Base-by-base conservation (phyloP, 2,113 vertebrate genomes). In the Xyrauchen texanus region DNA sequence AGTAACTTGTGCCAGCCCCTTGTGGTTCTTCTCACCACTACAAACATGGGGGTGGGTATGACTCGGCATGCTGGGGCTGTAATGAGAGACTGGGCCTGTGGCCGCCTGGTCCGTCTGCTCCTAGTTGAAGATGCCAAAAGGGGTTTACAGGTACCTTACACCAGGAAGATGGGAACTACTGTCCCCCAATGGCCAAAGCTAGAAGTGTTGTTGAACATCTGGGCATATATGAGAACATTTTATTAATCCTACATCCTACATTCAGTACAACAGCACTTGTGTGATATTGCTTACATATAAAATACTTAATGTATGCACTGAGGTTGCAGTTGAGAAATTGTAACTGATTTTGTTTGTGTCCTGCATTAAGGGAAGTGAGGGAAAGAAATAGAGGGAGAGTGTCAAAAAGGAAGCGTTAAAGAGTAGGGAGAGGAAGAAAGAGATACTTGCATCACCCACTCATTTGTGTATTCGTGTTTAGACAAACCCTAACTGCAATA, bases 1-100 rank as follows among this genome's bases (percentile, higher is more conserved):
- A 96, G 93, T 93, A 86, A 88, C 90, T 91, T 90, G 94, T 97
- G 95, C 95, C 95, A 95, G 90, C 93, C 92, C 94, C 94, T 89
- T 84, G 89, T 93, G 92, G 90, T 91, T 94, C 72, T 62, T 66
- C 66, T 71, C 62, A 81, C 79, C 84, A 85, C 84, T 85, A 85
- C 81, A 85, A 83, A 85, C 67, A 42, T 13, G 16, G 63, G 15
- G 21, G 21, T 34, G 21, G 21, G 21, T 34, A 34, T 34, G 21
- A 1, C 21, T 34, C 21, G 21, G 21, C 21, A 34, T 34, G 21
- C 63, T 9, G 65, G 61, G 57, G 51, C 46, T 13, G 13, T 84
- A 84, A 84, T 84, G 83, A 84, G 51, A 81, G 79, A 76, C 76
- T 75, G 10, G 45, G 45, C 46, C 60, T 34, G 63, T 62, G 78